Conservation (phyloP, 2,113 vertebrate genomes). For the Barbus barbus region DNA sequence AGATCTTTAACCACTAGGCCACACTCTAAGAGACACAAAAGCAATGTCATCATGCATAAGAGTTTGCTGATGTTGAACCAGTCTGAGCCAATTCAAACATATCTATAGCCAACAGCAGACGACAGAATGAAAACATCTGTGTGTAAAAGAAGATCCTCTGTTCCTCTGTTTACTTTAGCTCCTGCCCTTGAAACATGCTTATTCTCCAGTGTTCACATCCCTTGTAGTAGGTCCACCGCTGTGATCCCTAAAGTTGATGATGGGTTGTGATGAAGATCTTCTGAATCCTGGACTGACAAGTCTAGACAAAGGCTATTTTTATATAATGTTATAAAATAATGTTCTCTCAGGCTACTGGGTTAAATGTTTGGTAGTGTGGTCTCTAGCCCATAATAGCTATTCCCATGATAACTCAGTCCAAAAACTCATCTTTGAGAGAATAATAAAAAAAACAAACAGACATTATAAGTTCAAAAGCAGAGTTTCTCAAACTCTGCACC, state of each 20-base stretch:
- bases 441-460: neutral
- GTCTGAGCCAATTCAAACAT: conserved; percentile 42
- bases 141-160: conserved; percentile 1
- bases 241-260: conserved; percentile 18
- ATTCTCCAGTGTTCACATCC: conserved; percentile 4
- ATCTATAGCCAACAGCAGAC: neutral
- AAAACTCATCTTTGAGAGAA: conserved; percentile 8
- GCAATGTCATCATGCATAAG: conserved; percentile 34
- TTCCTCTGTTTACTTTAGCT: conserved; percentile 11
- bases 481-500: neutral
- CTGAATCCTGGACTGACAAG: conserved; percentile 40
- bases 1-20: neutral
- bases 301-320: conserved; percentile 59
- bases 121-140: neutral
- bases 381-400: conserved; percentile 18
- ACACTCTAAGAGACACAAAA: neutral
- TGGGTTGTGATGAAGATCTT: conserved; percentile 50
- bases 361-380: conserved; percentile 38
- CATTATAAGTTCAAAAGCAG: neutral
- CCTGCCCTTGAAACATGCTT: conserved; percentile 10
- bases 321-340: too few species aligned
- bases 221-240: conserved; percentile 5
- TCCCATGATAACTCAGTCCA: neutral
- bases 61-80: conserved; percentile 27
- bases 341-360: conserved; percentile 36